A percentile compares a stretch with the other conserved stretches of the same genome.
Evolutionary conservation across 2,113 vertebrate species (phyloP).

Genomic region (Rhinichthys klamathensis): DNA sequence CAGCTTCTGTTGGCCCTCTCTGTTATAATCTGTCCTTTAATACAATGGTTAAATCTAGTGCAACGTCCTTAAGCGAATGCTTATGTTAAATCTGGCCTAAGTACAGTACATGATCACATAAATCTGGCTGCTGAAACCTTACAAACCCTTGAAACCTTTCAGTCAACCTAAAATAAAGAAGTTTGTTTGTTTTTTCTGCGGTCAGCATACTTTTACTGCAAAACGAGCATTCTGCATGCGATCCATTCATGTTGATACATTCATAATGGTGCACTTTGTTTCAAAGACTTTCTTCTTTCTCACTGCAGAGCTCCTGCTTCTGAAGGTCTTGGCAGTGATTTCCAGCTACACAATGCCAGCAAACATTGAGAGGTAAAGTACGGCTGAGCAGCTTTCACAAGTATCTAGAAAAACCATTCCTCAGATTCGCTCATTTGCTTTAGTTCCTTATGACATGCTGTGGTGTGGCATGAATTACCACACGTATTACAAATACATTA

Average conservation of each 20-base stretch:
- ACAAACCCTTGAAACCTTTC: not conserved
- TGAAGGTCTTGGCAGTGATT: slow-evolving; percentile 74
- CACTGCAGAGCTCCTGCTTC: slow-evolving; percentile 72
- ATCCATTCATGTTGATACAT: not conserved
- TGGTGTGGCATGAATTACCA: not conserved
- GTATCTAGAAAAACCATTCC: not conserved
- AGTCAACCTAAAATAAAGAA: not conserved
- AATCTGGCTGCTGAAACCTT: not conserved
- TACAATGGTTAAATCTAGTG: not conserved
- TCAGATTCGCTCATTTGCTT: not conserved
- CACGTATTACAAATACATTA: not conserved
- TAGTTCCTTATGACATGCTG: not conserved
- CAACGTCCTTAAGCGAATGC: not conserved
- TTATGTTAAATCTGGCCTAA: not conserved
- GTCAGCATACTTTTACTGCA: not conserved
- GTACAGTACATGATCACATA: not conserved
- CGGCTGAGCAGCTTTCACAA: too few relatives aligned
- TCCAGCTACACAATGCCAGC: slow-evolving; percentile 67
- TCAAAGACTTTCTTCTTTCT: not conserved
- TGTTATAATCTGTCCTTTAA: not conserved
- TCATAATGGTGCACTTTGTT: slow-evolving; percentile 13
- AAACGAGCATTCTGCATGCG: not conserved
- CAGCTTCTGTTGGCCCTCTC: slow-evolving; percentile 30
- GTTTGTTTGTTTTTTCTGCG: not conserved
- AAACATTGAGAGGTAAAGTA: slow-evolving; percentile 73